Base-by-base conservation (phyloP, 2,113 vertebrate species). In the Bubo blakistoni region DNA sequence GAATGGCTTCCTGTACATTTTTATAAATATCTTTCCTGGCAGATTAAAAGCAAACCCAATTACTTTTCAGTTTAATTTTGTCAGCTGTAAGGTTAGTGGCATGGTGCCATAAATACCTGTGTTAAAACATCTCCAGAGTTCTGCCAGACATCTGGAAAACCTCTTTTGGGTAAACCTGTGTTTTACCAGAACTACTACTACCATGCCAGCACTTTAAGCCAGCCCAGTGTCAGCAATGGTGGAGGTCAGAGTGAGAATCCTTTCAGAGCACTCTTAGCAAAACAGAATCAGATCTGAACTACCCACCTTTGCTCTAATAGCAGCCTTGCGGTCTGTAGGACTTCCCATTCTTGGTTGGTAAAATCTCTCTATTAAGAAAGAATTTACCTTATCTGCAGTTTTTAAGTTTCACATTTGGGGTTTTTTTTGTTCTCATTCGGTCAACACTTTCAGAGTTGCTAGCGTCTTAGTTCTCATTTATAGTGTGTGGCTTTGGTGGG, bases 371-470 rank as follows among this genome's bases (percentile, higher is more conserved):
- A 4, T 38, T 58, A 49, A 92, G 55, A 63, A 92, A 63, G 29
- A 55, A 71, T 13, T 9, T 4, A 14, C 2, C 9, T 86, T 91
- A 89, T 87, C 38, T 78, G 51, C 29, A 86, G 71, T 49, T 94
- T 38, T 49, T 19, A 49, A 32, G 38, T 81, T 96, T 89, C 91
- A 81, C 18, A 25, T 66, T 16, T 93, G 47, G 13, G 44, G 3
- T 2, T 20, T 18, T 85, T 85, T 62, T 58, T 6, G 10, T 66
- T 84, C 59, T 52, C 38, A 47, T 84, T 77, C 52, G 59, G 72
- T n/a, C 87, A 96, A 81, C 69, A 92, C 63, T 78, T 91, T 86
- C 82, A 76, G 83, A 94, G 38, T 81, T 57, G 30, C 36, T 81
- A 30, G 57, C 7, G 2, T 79, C 61, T 92, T 20, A 54, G 32